Conservation (phyloP, 2,888 invertebrate species). For the Ectropis crepuscularia region DNA sequence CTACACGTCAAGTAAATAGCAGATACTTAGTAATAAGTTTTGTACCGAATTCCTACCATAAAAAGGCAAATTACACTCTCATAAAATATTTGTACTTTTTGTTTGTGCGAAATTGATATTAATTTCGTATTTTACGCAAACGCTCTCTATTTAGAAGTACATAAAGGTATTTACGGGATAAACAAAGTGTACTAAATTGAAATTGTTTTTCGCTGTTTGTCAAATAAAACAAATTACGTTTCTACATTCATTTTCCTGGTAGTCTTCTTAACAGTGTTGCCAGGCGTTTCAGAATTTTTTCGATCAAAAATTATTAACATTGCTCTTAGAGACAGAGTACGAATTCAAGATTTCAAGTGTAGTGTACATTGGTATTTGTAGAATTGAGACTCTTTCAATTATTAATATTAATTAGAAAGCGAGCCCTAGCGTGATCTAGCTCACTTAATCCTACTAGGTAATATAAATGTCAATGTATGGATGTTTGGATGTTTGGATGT, state of each 20-base stretch:
- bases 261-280: constrained; percentile 23
- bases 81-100: constrained; percentile 19
- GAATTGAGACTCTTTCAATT: too few species aligned
- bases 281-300: constrained; percentile 9
- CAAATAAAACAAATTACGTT: constrained; percentile 42
- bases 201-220: constrained; percentile 42
- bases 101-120: constrained; percentile 27
- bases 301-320: background rate
- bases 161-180: constrained; percentile 31
- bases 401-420: too few species aligned
- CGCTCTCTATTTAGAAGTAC: constrained; percentile 24
- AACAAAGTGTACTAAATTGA: constrained; percentile 38
- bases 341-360: too few species aligned
- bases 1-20: constrained; percentile 1
- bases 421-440: too few species aligned
- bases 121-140: constrained; percentile 25
- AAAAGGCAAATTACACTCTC: constrained; percentile 21
- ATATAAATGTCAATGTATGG: too few species aligned
- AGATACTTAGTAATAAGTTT: constrained; percentile 2
- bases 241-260: constrained; percentile 30
- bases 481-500: too few species aligned
- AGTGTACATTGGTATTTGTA: too few species aligned
- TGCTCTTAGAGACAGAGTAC: too few species aligned
- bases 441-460: too few species aligned
- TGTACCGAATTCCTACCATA: constrained; percentile 6